phyloP scores from a whole-genome alignment of 1,140 invertebrate genomes.

The Lutraria rhynchaena region DNA sequence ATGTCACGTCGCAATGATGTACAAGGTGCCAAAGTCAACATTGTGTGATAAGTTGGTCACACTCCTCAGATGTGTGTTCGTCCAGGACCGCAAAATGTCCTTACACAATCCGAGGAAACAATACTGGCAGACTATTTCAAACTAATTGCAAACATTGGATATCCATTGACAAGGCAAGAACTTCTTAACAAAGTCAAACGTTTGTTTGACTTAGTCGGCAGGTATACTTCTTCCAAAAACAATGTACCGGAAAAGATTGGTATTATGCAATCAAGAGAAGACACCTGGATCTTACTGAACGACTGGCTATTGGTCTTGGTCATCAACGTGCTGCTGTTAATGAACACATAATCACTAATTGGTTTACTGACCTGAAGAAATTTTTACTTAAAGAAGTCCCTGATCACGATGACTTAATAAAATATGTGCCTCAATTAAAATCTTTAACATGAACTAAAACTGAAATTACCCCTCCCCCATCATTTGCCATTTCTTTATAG shows the following conservation, averaged over 20 bases:
- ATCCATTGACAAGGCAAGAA: neutral
- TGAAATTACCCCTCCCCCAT: no score
- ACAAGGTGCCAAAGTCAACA: neutral
- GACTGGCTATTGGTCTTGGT: neutral
- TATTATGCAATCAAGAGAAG: neutral
- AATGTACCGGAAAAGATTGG: constrained; percentile 16
- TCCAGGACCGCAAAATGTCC: neutral
- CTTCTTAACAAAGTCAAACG: neutral
- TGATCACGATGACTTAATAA: no score
- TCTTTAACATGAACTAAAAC: no score
- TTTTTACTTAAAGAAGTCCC: neutral
- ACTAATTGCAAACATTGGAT: no score
- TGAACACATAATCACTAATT: neutral
- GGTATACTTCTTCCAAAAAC: neutral
- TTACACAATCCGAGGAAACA: neutral
- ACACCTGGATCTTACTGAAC: neutral
- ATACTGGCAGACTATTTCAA: neutral
- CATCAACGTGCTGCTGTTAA: constrained; percentile 3
- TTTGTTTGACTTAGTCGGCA: neutral
- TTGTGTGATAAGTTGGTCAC: neutral
- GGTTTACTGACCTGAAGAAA: neutral
- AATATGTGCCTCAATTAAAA: neutral
- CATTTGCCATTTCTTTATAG: no score
- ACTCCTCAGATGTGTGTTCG: neutral
- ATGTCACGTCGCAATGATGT: neutral